phyloP scores from a whole-genome alignment of 2,797 vertebrate species.

The Alauda arvensis region DNA sequence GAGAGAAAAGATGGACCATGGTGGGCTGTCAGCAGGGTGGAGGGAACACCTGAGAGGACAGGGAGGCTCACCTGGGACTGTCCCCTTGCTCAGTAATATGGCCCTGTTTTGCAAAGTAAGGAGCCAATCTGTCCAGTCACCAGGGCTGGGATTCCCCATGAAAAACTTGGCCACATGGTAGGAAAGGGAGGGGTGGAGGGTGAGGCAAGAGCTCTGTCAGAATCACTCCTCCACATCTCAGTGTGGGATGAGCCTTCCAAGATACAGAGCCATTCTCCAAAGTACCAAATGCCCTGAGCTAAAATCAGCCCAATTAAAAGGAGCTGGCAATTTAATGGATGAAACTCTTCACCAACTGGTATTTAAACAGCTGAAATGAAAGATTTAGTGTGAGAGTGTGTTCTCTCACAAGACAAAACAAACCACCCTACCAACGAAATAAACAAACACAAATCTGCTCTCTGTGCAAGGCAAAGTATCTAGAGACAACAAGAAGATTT shows the following conservation, averaged over 20 bases:
- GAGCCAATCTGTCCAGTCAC: slow-evolving; percentile 10
- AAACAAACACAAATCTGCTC: not conserved
- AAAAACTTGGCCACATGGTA: slow-evolving; percentile 13
- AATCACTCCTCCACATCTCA: slow-evolving; percentile 41
- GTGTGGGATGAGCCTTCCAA: slow-evolving; percentile 28
- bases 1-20: not conserved
- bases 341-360: not conserved
- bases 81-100: not conserved
- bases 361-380: slow-evolving; percentile 32
- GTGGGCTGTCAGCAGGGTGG: not conserved
- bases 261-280: not conserved
- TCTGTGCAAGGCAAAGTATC: not conserved
- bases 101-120: slow-evolving; percentile 12
- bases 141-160: slow-evolving; percentile 27
- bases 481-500: not conserved
- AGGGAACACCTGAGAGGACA: not conserved
- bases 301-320: slow-evolving; percentile 29
- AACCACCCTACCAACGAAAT: not conserved
- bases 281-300: slow-evolving; percentile 5
- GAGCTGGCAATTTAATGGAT: not conserved
- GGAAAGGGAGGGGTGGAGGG: slow-evolving; percentile 33
- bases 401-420: not conserved
- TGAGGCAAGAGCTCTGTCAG: slow-evolving; percentile 45
- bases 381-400: not conserved
- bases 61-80: not conserved